Base-by-base conservation (phyloP, 2,888 invertebrate genomes). In the Drosophila stalkeri region DNA sequence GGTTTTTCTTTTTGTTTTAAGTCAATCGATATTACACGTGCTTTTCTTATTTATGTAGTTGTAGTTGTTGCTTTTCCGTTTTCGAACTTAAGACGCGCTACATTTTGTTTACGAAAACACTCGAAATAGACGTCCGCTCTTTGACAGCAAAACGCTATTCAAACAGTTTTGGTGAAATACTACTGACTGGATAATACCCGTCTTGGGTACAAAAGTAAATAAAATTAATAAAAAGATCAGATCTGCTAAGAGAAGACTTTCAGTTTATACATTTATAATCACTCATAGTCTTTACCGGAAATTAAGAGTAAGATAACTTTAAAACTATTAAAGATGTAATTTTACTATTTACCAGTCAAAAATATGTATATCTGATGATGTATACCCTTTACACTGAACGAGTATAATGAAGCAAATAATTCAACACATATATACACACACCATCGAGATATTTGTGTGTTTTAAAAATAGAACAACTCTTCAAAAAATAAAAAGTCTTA, bases 391-490 rank as follows among this genome's bases (percentile, higher is more conserved):
- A 8, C 33, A 33, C 11, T 49, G 31, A 31, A 9, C 12, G 31
- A 33, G 33, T 11, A 33, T 14, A 35, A 8, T 18, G 9, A 33
- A 35, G 20, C 33, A 51, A 75, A 75, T 57, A 66, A 61, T 56
- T 66, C 56, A 64, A 76, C 46, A 54, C 61, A 63, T 14, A 20
- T 5, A 12, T 52, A 16, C 49, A 72, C 61, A 76, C 72, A 71
- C 54, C 66, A 76, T 55, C 31, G n/a, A 66, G 65, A n/a, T 47
- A 52, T 27, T 47, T 27, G 27, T 44, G 46, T 47, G 54, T 67
- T 85, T 68, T 68, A 82, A 77, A 87, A 87, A 87, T 84, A 87
- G 73, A 70, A 47, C 56, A 74, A 75, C 82, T 78, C 75, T 74
- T 81, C 64, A 62, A 60, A 67, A 81, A 41, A 54, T 27, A 56